Evolutionary conservation across 2,888 invertebrate genomes (phyloP).

Genomic region (Iselma pallidipennis): DNA sequence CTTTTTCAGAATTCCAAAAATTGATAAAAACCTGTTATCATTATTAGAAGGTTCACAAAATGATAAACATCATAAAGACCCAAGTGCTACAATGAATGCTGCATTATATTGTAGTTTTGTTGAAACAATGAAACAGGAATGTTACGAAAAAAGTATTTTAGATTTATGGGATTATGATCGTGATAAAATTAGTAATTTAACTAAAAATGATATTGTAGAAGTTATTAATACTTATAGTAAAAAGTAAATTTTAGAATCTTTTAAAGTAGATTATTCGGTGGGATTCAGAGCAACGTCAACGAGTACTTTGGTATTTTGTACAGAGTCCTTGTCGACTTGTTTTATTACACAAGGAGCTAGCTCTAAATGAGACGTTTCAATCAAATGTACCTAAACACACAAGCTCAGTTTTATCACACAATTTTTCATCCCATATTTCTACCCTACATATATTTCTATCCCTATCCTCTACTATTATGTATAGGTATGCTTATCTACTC

Average conservation of each 20-base stretch:
- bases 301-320: too few species aligned
- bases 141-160: conserved; percentile 67
- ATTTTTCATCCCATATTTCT: too few species aligned
- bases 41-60: conserved; percentile 25
- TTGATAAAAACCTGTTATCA: conserved; percentile 35
- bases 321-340: too few species aligned
- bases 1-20: conserved; percentile 40
- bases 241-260: conserved; percentile 46
- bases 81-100: conserved; percentile 61
- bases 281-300: too few species aligned
- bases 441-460: too few species aligned
- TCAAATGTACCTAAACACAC: too few species aligned
- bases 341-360: too few species aligned
- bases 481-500: too few species aligned
- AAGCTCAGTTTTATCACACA: too few species aligned
- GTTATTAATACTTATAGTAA: conserved; percentile 63
- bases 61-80: conserved; percentile 52
- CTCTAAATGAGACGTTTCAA: too few species aligned
- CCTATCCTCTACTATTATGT: too few species aligned
- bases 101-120: conserved; percentile 68
- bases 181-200: conserved; percentile 59
- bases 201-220: conserved; percentile 64
- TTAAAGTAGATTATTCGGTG: conserved; percentile 1
- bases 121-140: conserved; percentile 63
- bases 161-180: conserved; percentile 72